phyloP scores from a whole-genome alignment of 2,797 vertebrate species.

The Otus scops region DNA sequence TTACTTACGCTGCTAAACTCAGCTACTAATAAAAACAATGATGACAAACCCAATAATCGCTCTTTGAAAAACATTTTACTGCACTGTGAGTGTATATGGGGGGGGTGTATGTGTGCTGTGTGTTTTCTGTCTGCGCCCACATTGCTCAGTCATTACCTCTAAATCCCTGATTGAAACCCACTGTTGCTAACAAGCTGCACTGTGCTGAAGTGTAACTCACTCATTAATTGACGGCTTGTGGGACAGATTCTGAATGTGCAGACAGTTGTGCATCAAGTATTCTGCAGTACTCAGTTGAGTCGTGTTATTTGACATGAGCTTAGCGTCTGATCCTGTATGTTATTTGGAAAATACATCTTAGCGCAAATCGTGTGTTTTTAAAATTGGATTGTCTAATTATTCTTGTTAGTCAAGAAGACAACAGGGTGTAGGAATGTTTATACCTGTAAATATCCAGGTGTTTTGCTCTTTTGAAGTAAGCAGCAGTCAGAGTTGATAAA shows the following conservation, averaged over 20 bases:
- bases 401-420: background rate
- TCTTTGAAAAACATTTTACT: background rate
- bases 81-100: background rate
- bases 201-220: background rate
- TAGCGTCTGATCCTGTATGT: background rate
- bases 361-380: background rate
- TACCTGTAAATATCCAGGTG: conserved; percentile 45
- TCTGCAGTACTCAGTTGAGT: background rate
- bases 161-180: background rate
- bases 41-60: background rate
- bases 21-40: background rate
- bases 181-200: background rate
- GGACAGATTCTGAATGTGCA: background rate
- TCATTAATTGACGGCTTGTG: background rate
- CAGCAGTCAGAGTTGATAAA: conserved; percentile 66
- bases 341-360: background rate
- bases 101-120: background rate
- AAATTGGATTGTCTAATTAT: background rate
- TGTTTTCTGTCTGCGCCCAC: background rate
- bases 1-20: background rate
- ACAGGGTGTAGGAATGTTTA: conserved; percentile 10
- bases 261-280: background rate
- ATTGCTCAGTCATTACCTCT: background rate
- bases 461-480: conserved; percentile 43
- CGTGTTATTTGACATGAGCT: background rate